Conservation (phyloP, 2,797 vertebrate species). For the Aselliscus stoliczkanus region DNA sequence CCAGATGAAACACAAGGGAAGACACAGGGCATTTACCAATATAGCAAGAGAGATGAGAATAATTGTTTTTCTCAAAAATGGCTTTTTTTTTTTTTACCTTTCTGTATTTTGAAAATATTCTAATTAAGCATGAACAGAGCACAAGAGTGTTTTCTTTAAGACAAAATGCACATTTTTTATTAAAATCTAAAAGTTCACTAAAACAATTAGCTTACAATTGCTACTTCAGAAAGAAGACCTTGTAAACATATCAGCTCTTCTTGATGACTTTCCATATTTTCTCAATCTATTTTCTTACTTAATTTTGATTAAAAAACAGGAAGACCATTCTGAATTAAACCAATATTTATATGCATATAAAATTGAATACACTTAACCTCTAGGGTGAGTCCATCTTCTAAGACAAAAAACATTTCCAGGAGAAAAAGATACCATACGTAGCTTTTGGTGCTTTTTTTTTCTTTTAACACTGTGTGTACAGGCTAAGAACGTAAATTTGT, state of each 20-base stretch:
- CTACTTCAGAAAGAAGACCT: slow-evolving; percentile 3
- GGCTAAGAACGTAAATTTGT: neutral
- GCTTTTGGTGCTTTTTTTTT: neutral
- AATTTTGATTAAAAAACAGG: neutral
- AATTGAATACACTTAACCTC: neutral
- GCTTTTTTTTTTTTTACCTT: neutral
- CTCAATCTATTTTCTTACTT: neutral
- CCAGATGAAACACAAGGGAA: neutral
- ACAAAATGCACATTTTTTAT: neutral
- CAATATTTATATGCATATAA: neutral
- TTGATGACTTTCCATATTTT: neutral
- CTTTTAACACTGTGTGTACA: neutral
- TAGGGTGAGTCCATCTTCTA: neutral
- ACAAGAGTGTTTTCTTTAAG: neutral
- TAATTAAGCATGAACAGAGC: neutral
- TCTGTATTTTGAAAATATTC: neutral
- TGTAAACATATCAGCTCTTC: neutral
- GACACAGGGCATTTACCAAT: neutral
- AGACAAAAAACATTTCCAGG: neutral
- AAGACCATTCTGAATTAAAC: neutral
- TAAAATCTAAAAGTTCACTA: neutral
- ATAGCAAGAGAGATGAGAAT: neutral
- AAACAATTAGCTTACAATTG: neutral
- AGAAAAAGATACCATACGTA: neutral
- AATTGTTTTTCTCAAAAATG: neutral